Evolutionary conservation across 2,113 vertebrate genomes (phyloP).

Genomic region (Gavia stellata): DNA sequence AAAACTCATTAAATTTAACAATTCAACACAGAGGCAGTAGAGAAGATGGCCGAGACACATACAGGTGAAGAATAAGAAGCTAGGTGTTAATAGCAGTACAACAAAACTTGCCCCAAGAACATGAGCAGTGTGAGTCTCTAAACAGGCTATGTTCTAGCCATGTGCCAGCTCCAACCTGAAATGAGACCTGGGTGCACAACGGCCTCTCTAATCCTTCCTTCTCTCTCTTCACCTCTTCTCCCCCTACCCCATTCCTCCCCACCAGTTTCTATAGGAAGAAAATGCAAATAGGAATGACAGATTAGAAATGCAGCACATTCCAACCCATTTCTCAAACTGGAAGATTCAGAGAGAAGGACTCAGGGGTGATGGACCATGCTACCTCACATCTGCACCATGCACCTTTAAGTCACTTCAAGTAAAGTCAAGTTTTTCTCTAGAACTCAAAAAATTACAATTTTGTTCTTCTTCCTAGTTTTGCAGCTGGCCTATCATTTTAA

Average conservation of each 20-base stretch:
- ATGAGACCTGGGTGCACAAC: background rate
- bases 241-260: rapidly evolving
- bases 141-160: background rate
- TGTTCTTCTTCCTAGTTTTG: background rate
- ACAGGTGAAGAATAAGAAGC: background rate
- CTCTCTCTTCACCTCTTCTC: background rate
- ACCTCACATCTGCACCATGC: background rate
- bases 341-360: background rate
- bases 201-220: background rate
- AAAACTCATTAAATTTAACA: background rate
- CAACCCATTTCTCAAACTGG: background rate
- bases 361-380: background rate
- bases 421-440: background rate
- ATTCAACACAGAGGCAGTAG: background rate
- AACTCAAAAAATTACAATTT: background rate
- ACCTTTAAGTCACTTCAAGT: background rate
- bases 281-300: background rate
- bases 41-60: background rate
- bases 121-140: background rate
- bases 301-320: background rate
- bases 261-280: background rate
- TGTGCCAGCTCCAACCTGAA: background rate
- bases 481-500: background rate
- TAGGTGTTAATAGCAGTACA: background rate
- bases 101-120: background rate